Conservation (phyloP, 2,113 vertebrate species). For the Panthera leo region DNA sequence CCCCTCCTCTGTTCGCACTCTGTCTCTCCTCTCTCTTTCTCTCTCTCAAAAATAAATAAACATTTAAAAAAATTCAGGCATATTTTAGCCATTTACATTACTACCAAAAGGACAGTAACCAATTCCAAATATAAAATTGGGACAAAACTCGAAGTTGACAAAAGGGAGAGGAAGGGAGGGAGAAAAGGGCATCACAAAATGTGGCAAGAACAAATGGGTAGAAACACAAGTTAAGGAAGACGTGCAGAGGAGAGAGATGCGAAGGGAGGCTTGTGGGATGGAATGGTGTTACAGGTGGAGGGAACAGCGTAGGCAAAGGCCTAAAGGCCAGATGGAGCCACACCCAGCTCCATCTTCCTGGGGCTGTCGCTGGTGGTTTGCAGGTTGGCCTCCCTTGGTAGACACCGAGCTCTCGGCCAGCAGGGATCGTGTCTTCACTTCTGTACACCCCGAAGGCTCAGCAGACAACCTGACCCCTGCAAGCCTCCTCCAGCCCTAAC, state of each 20-base stretch:
- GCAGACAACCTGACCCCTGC: background rate
- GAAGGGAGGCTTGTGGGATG: background rate
- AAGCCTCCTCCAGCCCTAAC: background rate
- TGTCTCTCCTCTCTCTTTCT: too few relatives aligned
- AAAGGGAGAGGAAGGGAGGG: background rate
- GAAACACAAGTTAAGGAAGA: background rate
- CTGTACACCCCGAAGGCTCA: background rate
- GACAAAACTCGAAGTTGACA: background rate
- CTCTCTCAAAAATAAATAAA: too few relatives aligned
- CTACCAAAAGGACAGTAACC: background rate
- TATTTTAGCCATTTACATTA: background rate
- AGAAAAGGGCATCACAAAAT: background rate
- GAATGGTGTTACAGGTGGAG: background rate
- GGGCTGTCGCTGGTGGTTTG: background rate
- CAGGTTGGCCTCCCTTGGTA: background rate
- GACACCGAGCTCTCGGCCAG: background rate
- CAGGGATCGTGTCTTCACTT: background rate
- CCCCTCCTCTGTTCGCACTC: too few relatives aligned
- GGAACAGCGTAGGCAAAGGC: background rate
- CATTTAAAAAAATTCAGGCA: background rate
- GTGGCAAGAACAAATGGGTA: background rate
- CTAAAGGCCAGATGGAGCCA: background rate
- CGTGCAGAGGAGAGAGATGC: too few relatives aligned
- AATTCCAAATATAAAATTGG: background rate
- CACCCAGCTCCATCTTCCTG: fast-evolving